Conservation (phyloP, 2,797 vertebrate species). For the Chloroceryle inda region DNA sequence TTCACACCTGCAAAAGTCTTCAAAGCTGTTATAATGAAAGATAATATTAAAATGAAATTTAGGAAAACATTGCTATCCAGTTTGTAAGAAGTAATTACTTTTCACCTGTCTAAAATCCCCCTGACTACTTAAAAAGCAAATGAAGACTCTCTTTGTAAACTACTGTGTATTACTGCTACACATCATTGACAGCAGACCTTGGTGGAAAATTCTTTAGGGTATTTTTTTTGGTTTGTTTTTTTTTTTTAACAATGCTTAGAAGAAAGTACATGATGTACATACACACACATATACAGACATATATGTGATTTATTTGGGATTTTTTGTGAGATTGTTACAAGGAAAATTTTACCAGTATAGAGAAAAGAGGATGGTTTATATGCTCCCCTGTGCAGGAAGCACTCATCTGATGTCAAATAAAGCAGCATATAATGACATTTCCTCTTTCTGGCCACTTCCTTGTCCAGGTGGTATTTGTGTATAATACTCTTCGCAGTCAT, state of each 20-base stretch:
- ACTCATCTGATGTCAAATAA: background rate
- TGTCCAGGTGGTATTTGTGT: background rate
- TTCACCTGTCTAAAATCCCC: slow-evolving; percentile 18
- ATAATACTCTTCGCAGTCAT: background rate
- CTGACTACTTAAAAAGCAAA: background rate
- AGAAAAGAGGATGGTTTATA: background rate
- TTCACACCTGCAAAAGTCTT: background rate
- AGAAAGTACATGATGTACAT: background rate
- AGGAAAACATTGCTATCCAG: slow-evolving; percentile 7
- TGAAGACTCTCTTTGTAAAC: background rate
- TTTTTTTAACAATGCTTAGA: background rate
- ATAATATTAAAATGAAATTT: slow-evolving; percentile 9
- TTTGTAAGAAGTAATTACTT: slow-evolving; percentile 34
- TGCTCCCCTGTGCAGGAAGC: background rate
- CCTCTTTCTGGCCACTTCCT: background rate
- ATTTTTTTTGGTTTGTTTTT: background rate
- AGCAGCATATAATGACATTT: background rate
- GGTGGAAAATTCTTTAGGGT: background rate
- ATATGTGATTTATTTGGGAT: background rate
- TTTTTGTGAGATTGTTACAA: background rate
- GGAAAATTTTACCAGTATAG: background rate
- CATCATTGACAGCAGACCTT: background rate
- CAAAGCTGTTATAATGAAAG: background rate
- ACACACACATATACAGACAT: background rate
- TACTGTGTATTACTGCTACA: background rate